These are phyloP conservation scores for Anniella stebbinsi DNA, from an alignment of 2,797 vertebrate species.

Conservation along the genomic window DNA sequence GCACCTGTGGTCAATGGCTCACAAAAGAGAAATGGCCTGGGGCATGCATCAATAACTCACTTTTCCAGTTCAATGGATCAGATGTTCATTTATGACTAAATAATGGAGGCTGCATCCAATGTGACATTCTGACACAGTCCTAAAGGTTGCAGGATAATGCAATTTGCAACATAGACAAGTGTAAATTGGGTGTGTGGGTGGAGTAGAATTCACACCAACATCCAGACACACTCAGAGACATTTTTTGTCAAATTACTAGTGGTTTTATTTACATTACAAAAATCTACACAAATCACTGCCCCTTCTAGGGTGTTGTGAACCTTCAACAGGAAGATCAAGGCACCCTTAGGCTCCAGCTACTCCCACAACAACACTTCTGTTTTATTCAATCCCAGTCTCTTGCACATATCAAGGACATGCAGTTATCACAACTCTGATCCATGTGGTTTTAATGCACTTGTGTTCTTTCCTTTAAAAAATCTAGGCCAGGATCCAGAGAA, in stretches of 20 bases:
- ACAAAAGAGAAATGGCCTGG: background rate
- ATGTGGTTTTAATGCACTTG: background rate
- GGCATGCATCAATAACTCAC: background rate
- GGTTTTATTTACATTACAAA: slow-evolving; percentile 23
- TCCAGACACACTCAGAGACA: background rate
- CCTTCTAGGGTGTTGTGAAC: background rate
- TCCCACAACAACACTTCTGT: background rate
- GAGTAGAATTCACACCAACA: background rate
- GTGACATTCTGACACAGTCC: background rate
- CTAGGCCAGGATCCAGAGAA: background rate
- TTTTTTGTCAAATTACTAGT: background rate
- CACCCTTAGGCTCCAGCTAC: background rate
- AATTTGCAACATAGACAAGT: background rate
- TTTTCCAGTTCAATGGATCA: background rate
- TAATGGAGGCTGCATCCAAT: background rate
- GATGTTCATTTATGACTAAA: background rate
- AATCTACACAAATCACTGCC: background rate
- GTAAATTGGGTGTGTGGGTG: background rate
- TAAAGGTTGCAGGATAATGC: background rate
- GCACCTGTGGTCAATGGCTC: background rate
- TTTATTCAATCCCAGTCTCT: background rate
- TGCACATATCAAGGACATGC: background rate
- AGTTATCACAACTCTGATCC: background rate
- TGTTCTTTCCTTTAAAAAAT: background rate
- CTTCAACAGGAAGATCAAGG: slow-evolving; percentile 5